phyloP scores from a whole-genome alignment of 2,888 invertebrate species.

The Mantis religiosa region DNA sequence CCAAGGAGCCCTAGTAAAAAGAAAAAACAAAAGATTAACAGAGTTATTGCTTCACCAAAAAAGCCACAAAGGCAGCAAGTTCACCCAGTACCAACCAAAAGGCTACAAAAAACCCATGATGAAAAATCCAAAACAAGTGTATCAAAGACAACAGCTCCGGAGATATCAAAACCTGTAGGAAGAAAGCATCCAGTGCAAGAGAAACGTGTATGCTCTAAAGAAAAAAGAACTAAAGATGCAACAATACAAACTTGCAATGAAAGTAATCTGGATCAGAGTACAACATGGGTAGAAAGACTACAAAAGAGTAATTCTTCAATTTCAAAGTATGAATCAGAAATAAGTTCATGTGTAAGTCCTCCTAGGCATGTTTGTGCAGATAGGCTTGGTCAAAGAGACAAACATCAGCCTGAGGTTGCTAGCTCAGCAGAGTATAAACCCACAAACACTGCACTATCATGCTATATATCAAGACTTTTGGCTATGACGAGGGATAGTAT shows the following conservation, averaged over 20 bases:
- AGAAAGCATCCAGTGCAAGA: neutral
- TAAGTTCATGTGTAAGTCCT: neutral
- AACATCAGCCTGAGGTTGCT: neutral
- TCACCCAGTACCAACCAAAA: neutral
- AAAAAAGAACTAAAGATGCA: neutral
- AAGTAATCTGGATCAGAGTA: neutral
- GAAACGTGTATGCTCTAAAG: neutral
- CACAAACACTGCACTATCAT: conserved; percentile 42
- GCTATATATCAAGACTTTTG: conserved; percentile 50
- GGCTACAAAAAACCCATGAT: neutral
- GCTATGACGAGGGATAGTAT: conserved; percentile 50
- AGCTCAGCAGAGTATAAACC: neutral
- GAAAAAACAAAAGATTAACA: neutral
- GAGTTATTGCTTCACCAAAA: neutral
- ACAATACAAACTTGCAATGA: neutral
- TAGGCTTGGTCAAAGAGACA: neutral
- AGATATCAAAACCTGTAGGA: neutral
- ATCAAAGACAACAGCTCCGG: neutral
- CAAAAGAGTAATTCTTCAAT: neutral
- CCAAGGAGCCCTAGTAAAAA: neutral
- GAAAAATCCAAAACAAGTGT: neutral
- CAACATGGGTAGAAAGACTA: neutral
- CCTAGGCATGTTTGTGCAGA: neutral
- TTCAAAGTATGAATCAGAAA: neutral
- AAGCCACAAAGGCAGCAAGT: neutral